These are phyloP conservation scores for Pterocles orientalis DNA, from an alignment of 2,113 vertebrate genomes.

Conservation along the genomic window DNA sequence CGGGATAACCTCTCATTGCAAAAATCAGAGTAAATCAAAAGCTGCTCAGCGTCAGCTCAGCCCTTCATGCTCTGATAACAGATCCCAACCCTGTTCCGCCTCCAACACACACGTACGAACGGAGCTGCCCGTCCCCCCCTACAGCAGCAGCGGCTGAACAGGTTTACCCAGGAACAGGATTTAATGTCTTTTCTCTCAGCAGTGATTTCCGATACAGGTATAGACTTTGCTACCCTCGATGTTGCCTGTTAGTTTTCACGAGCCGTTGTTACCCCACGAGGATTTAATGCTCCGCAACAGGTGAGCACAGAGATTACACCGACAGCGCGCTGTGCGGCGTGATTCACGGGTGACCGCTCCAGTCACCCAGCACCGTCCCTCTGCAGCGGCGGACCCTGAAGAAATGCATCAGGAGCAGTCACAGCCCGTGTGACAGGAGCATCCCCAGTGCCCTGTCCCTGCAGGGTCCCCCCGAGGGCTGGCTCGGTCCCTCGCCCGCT, in stretches of 20 bases:
- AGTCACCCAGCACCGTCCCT: neutral
- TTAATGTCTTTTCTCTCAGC: neutral
- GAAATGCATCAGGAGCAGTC: accelerated
- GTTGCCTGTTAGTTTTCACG: neutral
- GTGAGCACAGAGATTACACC: neutral
- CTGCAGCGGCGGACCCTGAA: neutral
- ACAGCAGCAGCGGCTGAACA: neutral
- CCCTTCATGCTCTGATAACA: neutral
- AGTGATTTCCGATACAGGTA: neutral
- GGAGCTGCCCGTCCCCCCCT: neutral
- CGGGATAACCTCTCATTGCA: neutral
- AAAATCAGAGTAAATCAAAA: slow-evolving; percentile 24
- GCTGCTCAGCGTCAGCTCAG: neutral
- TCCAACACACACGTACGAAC: accelerated
- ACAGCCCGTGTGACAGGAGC: accelerated
- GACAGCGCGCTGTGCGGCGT: accelerated
- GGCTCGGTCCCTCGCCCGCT: neutral
- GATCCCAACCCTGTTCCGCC: neutral
- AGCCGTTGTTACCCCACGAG: neutral
- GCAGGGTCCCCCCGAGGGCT: neutral
- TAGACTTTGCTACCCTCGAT: neutral
- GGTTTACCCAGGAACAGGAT: neutral
- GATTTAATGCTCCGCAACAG: neutral
- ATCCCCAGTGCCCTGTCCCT: accelerated
- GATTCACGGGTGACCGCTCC: accelerated